Percentiles rank a stretch among this genome's conserved stretches.
Evolutionary conservation across 2,797 vertebrate genomes (phyloP).

Genomic region (Pseudochirops cupreus): DNA sequence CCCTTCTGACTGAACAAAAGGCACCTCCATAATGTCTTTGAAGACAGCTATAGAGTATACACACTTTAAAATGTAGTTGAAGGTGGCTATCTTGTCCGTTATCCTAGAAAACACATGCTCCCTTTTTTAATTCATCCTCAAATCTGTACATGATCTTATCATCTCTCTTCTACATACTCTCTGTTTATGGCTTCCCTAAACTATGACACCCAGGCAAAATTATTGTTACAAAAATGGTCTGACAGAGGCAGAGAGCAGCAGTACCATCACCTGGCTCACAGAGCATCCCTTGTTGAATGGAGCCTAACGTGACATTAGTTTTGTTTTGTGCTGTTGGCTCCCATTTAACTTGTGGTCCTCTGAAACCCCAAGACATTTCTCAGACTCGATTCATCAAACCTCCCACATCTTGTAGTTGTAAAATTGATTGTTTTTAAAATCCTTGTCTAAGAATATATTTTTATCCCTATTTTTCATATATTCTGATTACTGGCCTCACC

Average conservation of each 20-base stretch:
- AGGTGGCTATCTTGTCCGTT: not conserved
- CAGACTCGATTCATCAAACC: not conserved
- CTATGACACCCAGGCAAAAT: not conserved
- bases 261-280: not conserved
- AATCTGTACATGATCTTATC: not conserved
- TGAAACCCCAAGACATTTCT: not conserved
- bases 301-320: not conserved
- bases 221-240: not conserved
- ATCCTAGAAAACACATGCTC: not conserved
- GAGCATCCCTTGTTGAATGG: not conserved
- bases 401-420: not conserved
- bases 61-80: not conserved
- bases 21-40: not conserved
- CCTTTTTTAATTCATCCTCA: not conserved
- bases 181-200: not conserved
- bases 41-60: not conserved
- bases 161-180: not conserved
- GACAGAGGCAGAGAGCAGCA: not conserved
- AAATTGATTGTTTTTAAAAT: not conserved
- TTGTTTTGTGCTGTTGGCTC: not conserved
- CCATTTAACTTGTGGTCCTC: not conserved
- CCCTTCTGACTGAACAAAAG: not conserved
- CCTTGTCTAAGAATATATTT: not conserved
- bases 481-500: not conserved
- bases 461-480: not conserved